These are phyloP conservation scores for Aleiodes testaceus DNA, from an alignment of 2,888 invertebrate genomes.

Conservation along the genomic window DNA sequence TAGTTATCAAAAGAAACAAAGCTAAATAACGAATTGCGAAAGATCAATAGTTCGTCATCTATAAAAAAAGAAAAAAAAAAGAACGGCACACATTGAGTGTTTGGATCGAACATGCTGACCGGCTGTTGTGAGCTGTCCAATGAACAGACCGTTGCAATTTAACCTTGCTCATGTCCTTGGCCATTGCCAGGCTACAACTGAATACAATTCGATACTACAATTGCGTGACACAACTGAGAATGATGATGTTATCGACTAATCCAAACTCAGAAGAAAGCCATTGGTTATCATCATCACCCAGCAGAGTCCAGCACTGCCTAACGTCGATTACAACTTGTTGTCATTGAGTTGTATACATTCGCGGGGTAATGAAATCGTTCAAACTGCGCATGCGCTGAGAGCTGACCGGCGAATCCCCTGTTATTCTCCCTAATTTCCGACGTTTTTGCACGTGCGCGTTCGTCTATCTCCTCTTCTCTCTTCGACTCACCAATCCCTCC, in stretches of 20 bases:
- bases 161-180: constrained; percentile 49
- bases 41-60: constrained; percentile 15
- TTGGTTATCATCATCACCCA: constrained; percentile 35
- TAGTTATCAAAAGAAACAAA: background rate
- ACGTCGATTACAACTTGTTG: constrained; percentile 59
- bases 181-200: constrained; percentile 33
- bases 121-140: constrained; percentile 25
- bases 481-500: background rate
- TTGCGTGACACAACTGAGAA: constrained; percentile 5
- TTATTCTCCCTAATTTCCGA: background rate
- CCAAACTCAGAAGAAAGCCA: background rate
- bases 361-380: background rate
- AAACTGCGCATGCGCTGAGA: constrained; percentile 10
- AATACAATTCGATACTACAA: constrained; percentile 26
- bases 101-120: background rate
- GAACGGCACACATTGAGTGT: background rate
- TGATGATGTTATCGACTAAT: constrained; percentile 42
- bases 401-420: constrained; percentile 11
- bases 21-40: background rate
- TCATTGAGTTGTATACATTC: constrained; percentile 34
- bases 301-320: constrained; percentile 51
- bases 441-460: constrained; percentile 8
- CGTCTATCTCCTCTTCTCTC: background rate
- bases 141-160: constrained; percentile 29
- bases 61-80: background rate